A percentile compares a stretch with the other conserved stretches of the same genome.
Evolutionary conservation across 92 coral and sea anemone species (phyloP).

Genomic region (Anthopleura xanthogrammica): DNA sequence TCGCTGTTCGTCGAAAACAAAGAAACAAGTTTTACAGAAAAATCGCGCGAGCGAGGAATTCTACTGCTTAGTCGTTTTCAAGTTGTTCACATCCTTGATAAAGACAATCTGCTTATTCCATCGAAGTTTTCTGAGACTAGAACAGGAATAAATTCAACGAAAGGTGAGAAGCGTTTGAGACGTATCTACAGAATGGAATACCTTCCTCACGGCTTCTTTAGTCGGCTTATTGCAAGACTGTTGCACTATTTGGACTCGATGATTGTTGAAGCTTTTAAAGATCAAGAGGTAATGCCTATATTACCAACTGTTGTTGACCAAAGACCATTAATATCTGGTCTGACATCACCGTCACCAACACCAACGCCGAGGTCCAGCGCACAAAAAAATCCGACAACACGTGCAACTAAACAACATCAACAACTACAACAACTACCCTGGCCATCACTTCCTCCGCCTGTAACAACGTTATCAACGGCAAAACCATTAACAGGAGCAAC

Average conservation of each 20-base stretch:
- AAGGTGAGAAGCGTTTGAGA: slow-evolving; percentile 31
- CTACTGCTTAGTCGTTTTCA: slow-evolving; percentile 64
- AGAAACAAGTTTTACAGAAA: slow-evolving; percentile 40
- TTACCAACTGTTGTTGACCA: background rate
- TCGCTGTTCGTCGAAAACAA: slow-evolving; percentile 24
- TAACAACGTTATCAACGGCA: background rate
- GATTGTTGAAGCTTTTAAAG: slow-evolving; percentile 35
- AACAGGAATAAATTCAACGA: slow-evolving; percentile 32
- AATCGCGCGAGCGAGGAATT: slow-evolving; percentile 46
- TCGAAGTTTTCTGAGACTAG: slow-evolving; percentile 53
- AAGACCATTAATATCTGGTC: background rate
- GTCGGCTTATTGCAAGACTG: slow-evolving; percentile 59
- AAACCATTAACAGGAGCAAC: background rate
- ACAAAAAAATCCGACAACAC: background rate
- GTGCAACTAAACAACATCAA: background rate
- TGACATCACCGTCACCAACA: background rate
- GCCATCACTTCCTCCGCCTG: slow-evolving; percentile 3
- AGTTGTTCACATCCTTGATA: slow-evolving; percentile 47
- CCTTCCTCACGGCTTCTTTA: slow-evolving; percentile 63
- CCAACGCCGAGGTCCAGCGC: background rate
- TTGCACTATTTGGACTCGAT: slow-evolving; percentile 50
- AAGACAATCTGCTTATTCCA: slow-evolving; percentile 54
- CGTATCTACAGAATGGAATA: slow-evolving; percentile 37
- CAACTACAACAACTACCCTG: background rate
- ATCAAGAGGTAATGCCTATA: background rate